Base-by-base conservation (phyloP, 2,113 vertebrate genomes). In the Alligator sinensis region DNA sequence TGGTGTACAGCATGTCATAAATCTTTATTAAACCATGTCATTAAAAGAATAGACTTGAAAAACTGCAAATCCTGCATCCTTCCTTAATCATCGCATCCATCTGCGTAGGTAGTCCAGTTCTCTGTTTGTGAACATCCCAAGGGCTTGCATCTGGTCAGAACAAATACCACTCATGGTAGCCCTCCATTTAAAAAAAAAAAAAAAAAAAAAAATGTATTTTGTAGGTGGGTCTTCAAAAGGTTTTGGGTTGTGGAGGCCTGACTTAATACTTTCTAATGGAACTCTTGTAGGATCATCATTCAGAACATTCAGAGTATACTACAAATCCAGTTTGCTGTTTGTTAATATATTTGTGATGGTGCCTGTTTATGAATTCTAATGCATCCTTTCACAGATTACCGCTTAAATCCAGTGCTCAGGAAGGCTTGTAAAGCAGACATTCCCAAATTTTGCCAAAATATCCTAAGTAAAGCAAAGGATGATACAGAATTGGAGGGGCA, bases 381-480 rank as follows among this genome's bases (percentile, higher is more conserved):
- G 2, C 79, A 1, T 62, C 63, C 83, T 94, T 76, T 88, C 34
- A 89, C 1, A 99, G 99, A 99, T 98, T 99, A 99, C 95, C 98
- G 99, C 79, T 94, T 99, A 94, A 99, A 99, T 95, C 99, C 99
- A 0, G 98, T 99, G 60, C 98, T 99, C 88, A 98, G 98, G 93
- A 99, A 99, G 94, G 98, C 99, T 1, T 99, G 99, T 94, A 99
- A 99, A 98, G 99, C 99, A 4, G 99, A 99, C 97, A 99, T 99
- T 87, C 99, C 99, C 0, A 99, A 99, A 93, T 99, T 99, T 97
- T 99, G 99, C 87, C 99, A 99, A 55, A 96, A 97, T 21, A 98
- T 99, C 95, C 97, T 99, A 75, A 99, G 97, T 54, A 99, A 98
- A 74, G 99, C 99, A 34, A 98, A 98, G 38, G 98, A 99, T 12